A percentile compares a stretch with the other conserved stretches of the same genome.
Evolutionary conservation across 1,140 invertebrate genomes (phyloP).

Genomic region (Matsumurasca onukii): DNA sequence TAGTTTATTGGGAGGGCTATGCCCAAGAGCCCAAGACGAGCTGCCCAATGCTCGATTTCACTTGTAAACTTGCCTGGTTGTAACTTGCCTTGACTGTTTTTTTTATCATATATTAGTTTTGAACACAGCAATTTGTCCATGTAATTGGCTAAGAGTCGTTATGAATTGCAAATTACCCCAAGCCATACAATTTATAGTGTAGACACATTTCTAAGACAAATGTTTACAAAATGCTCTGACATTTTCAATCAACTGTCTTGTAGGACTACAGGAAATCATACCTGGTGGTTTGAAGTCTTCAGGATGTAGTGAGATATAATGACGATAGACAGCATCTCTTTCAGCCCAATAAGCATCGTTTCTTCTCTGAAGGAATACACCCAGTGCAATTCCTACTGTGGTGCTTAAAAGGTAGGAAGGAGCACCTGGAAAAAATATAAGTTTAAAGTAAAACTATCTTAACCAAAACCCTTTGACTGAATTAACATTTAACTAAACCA

Average conservation of each 20-base stretch:
- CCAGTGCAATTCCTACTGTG: not conserved
- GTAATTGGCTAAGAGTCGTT: not conserved
- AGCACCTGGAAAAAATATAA: too few species aligned
- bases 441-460: too few species aligned
- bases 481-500: too few species aligned
- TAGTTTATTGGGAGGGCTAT: too few species aligned
- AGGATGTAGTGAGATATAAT: conserved; percentile 69
- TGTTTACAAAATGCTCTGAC: not conserved
- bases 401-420: too few species aligned
- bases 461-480: too few species aligned
- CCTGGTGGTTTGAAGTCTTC: conserved; percentile 65
- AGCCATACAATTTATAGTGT: not conserved
- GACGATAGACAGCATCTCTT: conserved; percentile 63
- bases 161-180: not conserved
- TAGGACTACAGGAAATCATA: conserved; percentile 43
- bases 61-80: too few species aligned
- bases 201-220: not conserved
- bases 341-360: conserved; percentile 52
- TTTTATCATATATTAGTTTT: too few species aligned
- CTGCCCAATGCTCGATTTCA: too few species aligned
- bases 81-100: too few species aligned
- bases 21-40: too few species aligned
- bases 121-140: not conserved
- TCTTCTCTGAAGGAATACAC: not conserved
- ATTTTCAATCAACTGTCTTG: not conserved